Conservation (phyloP, 2,797 vertebrate genomes). For the Poecilia wingei region DNA sequence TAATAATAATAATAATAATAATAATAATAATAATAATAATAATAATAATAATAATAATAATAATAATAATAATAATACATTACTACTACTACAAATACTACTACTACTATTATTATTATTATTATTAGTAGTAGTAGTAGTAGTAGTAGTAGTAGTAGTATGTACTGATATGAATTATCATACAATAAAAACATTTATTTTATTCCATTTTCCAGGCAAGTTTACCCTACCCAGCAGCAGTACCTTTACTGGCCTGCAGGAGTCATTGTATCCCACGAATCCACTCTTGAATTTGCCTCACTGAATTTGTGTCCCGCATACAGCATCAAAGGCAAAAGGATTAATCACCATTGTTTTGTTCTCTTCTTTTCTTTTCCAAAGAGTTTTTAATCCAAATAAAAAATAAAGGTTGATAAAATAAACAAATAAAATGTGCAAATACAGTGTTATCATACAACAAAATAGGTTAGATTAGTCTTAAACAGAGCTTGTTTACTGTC, state of each 20-base stretch:
- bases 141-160: too few species aligned
- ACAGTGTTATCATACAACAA: slow-evolving; percentile 9
- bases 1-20: too few species aligned
- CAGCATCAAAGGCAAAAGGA: slow-evolving; percentile 16
- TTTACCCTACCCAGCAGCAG: background rate
- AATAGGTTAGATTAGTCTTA: background rate
- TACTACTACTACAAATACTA: too few species aligned
- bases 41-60: too few species aligned
- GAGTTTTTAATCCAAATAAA: slow-evolving; percentile 16
- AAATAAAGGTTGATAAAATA: background rate
- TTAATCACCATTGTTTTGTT: slow-evolving; percentile 10
- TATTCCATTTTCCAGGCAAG: too few species aligned
- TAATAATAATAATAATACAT: too few species aligned
- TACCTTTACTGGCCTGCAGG: slow-evolving; percentile 42
- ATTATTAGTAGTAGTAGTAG: too few species aligned
- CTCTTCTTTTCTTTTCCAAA: slow-evolving; percentile 11
- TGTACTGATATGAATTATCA: too few species aligned
- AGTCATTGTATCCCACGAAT: slow-evolving; percentile 59
- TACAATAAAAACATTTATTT: background rate
- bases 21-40: too few species aligned
- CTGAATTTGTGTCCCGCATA: slow-evolving; percentile 3
- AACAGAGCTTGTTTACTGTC: background rate
- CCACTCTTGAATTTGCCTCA: background rate
- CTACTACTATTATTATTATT: too few species aligned
- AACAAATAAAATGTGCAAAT: slow-evolving; percentile 24